Evolutionary conservation across 2,113 vertebrate genomes (phyloP).

Genomic region (Ascaphus truei): DNA sequence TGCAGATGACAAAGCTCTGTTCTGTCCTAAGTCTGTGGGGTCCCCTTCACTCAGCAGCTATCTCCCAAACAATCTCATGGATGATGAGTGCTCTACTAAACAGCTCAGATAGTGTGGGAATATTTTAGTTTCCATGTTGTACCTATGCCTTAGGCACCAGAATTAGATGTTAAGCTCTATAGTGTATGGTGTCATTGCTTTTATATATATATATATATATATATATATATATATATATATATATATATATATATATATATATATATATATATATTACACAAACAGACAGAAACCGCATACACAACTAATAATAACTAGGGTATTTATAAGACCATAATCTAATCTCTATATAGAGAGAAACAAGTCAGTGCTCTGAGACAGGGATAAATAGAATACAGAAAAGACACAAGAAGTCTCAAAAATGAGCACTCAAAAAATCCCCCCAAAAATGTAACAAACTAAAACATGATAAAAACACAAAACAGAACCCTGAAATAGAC

Average conservation of each 20-base stretch:
- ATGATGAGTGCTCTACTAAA: constrained; percentile 40
- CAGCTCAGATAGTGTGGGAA: constrained; percentile 28
- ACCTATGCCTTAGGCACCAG: constrained; percentile 19
- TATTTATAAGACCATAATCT: background rate
- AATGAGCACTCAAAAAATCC: too few relatives aligned
- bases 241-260: constrained; percentile 45
- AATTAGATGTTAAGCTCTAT: constrained; percentile 31
- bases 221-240: background rate
- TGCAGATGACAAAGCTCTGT: constrained; percentile 36
- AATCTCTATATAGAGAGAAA: too few relatives aligned
- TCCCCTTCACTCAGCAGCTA: constrained; percentile 35
- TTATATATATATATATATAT: constrained; percentile 21
- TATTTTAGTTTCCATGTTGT: constrained; percentile 8
- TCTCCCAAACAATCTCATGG: constrained; percentile 50
- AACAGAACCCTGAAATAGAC: too few relatives aligned
- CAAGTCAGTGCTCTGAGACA: too few relatives aligned
- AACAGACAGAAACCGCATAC: background rate
- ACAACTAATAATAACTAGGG: background rate
- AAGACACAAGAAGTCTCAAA: too few relatives aligned
- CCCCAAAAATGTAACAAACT: too few relatives aligned
- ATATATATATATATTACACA: constrained; percentile 14
- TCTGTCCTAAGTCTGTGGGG: constrained; percentile 35
- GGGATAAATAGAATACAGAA: too few relatives aligned
- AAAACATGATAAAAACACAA: too few relatives aligned
- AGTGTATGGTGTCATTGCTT: background rate